Evolutionary conservation across 2,797 vertebrate species (phyloP), one percentile per base, ranked within the genome.

Genomic region (Phaenicophaeus curvirostris): DNA sequence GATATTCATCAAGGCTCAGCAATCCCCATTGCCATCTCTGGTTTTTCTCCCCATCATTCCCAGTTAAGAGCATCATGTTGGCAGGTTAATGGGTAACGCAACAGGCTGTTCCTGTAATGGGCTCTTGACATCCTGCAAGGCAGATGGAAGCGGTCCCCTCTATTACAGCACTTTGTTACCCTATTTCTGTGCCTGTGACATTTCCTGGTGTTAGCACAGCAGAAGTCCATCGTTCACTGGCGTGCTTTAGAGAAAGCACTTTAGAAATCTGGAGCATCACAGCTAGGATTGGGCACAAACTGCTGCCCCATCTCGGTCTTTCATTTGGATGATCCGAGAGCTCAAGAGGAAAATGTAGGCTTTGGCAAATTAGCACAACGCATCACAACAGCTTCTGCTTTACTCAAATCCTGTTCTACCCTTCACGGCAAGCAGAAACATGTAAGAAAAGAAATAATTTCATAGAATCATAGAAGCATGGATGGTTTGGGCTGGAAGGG

Each of bases 1-100:
- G 85, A 84, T 59, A 50, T 39, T 84, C 88, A 91, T 78, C 82
- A 92, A 41, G 84, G 81, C 84, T 74, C 71, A 85, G 75, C 59
- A 61, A 71, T 33, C 88, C 68, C 72, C 25, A 4, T 15, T 44
- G 30, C 69, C 77, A 61, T 42, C 72, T 15, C 84, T 89, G 78
- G 4, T 81, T 57, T 71, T 50, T 5, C 71, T 62, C 58, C 61
- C 15, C 51, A 23, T 18, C 39, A 48, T 53, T 68, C 76, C 65
- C 80, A 87, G 20, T 87, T 57, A 93, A 80, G 41, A 63, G 57
- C 71, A 16, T 71, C 77, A 24, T 4, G 51, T 74, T 6, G 67
- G 86, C 57, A 67, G 67, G 54, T 82, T 93, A 89, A 96, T 81
- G 86, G 73, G 68, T 1, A 87, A 65, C 46, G 5, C 86, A 12